Evolutionary conservation across 2,888 invertebrate species (phyloP).

Genomic region (Lordiphosa fenestrarum): DNA sequence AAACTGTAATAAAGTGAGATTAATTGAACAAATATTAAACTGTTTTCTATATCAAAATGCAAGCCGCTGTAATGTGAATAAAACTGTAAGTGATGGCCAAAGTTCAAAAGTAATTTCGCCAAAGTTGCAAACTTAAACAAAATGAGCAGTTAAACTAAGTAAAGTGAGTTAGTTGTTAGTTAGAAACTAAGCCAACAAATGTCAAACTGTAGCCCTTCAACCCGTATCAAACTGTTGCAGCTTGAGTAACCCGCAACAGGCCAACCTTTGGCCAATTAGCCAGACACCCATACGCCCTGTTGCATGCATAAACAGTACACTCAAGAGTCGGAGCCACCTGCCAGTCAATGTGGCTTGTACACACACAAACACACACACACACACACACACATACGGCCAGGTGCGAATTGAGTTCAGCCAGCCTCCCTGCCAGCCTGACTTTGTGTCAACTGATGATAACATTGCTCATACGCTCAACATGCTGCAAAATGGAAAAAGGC

Average conservation of each 20-base stretch:
- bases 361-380: background rate
- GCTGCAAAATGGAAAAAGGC: background rate
- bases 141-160: no score
- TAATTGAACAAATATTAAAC: no score
- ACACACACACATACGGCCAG: background rate
- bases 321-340: conserved; percentile 8
- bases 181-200: no score
- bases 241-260: conserved; percentile 2
- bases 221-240: conserved; percentile 9
- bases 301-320: conserved; percentile 25
- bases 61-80: no score
- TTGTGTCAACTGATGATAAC: conserved; percentile 24
- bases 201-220: background rate
- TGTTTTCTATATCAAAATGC: no score
- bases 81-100: no score
- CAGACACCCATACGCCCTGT: conserved; percentile 26
- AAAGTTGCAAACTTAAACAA: no score
- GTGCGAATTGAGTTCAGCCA: conserved; percentile 23
- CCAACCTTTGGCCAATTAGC: conserved; percentile 22
- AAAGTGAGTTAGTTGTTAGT: no score
- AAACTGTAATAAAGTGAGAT: no score
- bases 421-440: conserved; percentile 5
- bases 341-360: background rate
- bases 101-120: no score
- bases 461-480: conserved; percentile 2